Evolutionary conservation across 35 echinoderm and acorn worm species (phyloP), one percentile per base, ranked within the genome.

Genomic region (Holothuria glaberrima): DNA sequence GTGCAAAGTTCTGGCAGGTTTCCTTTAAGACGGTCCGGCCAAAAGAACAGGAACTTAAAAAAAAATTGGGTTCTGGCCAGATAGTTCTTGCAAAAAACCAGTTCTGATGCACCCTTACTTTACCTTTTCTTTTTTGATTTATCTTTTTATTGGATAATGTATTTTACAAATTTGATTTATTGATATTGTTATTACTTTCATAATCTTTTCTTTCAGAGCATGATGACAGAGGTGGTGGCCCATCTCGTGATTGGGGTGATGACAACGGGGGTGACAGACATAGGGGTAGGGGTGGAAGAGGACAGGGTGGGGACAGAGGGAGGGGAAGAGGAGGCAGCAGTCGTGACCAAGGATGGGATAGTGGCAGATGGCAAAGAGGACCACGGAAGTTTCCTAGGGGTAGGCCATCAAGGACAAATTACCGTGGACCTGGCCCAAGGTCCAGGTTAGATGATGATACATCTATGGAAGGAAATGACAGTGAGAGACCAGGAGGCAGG

Each of bases 381-480:
- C 71, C 57, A 57, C 32, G 71, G 9, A 70, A 69, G 58, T 48
- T 65, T 70, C n/a, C 68, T 17, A 60, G 87, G 48, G 64, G 64
- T n/a, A 75, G 68, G 27, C 30, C 68, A 76, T 71, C 45, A 22
- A 75, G 54, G 87, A 30, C 74, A 48, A 32, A 24, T 31, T 52
- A 76, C 21, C 36, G 71, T 46, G 86, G 66, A 1, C 87, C 87
- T 35, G 52, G 73, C 50, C 87, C 87, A 18, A 48, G 87, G 48
- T 89, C 87, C 45, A 89, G 87, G 58, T 58, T 89, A 59, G 87
- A 76, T 89, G 69, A 74, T 12, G 87, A 89, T 76, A 58, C 36
- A 34, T 35, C 31, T 20, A 89, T 89, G 87, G 87, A 57, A 58
- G 87, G 57, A 22, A 30, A 58, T 20, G 70, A 76, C 2, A 34